These are phyloP conservation scores for Hylyphantes graminicola DNA, from an alignment of 1,140 invertebrate genomes.

Conservation along the genomic window DNA sequence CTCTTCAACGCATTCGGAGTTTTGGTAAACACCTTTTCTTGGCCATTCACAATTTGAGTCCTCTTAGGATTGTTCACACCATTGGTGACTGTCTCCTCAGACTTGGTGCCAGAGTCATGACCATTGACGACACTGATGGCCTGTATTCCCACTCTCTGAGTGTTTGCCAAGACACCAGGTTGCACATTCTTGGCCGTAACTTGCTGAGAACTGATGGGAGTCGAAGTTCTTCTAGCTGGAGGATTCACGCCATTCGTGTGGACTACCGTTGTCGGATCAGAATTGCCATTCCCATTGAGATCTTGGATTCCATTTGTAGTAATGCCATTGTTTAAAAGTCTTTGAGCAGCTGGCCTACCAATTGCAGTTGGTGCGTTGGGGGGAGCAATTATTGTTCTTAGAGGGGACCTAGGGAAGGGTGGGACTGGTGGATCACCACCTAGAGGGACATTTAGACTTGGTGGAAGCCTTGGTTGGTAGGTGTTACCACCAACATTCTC, in stretches of 20 bases:
- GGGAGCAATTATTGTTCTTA: slow-evolving; percentile 51
- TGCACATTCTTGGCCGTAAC: slow-evolving; percentile 29
- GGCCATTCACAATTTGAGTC: not conserved
- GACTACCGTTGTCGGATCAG: slow-evolving; percentile 37
- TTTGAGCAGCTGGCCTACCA: slow-evolving; percentile 40
- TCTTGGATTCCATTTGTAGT: slow-evolving; percentile 33
- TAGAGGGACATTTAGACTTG: slow-evolving; percentile 31
- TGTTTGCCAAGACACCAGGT: slow-evolving; percentile 23
- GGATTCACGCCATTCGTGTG: not conserved
- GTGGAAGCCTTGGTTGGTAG: not conserved
- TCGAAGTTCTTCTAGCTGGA: not conserved
- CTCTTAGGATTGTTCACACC: not conserved
- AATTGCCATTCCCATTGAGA: slow-evolving; percentile 21
- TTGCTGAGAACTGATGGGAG: slow-evolving; percentile 38
- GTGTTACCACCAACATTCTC: not conserved
- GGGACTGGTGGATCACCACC: not conserved
- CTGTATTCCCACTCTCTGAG: slow-evolving; percentile 45
- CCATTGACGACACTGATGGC: slow-evolving; percentile 29
- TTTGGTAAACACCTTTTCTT: slow-evolving; percentile 41
- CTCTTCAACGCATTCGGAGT: slow-evolving; percentile 41
- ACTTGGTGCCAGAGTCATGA: not conserved
- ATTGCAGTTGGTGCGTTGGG: slow-evolving; percentile 14
- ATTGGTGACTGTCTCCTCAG: slow-evolving; percentile 1
- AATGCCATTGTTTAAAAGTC: slow-evolving; percentile 38
- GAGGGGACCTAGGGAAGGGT: slow-evolving; percentile 33